These are phyloP conservation scores for Criorhina ranunculi DNA, from an alignment of 2,888 invertebrate genomes.

Conservation along the genomic window DNA sequence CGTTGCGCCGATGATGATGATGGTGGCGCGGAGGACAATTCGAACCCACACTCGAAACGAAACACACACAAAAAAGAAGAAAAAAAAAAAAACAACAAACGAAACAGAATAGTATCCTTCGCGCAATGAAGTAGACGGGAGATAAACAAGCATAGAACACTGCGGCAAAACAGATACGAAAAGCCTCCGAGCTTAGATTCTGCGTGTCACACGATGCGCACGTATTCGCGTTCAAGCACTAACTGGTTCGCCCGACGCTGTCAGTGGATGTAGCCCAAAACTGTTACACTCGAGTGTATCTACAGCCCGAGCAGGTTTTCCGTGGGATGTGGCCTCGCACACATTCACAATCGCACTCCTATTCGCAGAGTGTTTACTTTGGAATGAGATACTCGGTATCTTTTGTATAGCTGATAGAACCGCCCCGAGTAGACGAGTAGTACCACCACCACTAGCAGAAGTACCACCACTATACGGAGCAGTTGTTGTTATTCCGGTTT, in stretches of 20 bases:
- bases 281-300: constrained; percentile 71
- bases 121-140: constrained; percentile 44
- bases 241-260: constrained; percentile 81
- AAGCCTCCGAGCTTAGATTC: constrained; percentile 71
- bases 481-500: constrained; percentile 76
- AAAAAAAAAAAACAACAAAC: constrained; percentile 41
- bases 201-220: constrained; percentile 81
- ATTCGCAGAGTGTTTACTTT: constrained; percentile 43
- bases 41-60: constrained; percentile 47
- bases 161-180: constrained; percentile 64
- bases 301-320: constrained; percentile 67
- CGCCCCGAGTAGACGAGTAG: constrained; percentile 39
- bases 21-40: constrained; percentile 38
- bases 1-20: constrained; percentile 62
- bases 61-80: constrained; percentile 48
- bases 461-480: constrained; percentile 50
- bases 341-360: constrained; percentile 31
- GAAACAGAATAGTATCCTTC: constrained; percentile 58
- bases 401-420: constrained; percentile 15
- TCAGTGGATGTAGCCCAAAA: constrained; percentile 73
- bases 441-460: constrained; percentile 36
- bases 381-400: constrained; percentile 60
- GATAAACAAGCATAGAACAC: constrained; percentile 39
- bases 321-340: constrained; percentile 74
- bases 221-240: constrained; percentile 84